phyloP scores from a whole-genome alignment of 2,888 invertebrate genomes.

The Megaustenia siamemsis region DNA sequence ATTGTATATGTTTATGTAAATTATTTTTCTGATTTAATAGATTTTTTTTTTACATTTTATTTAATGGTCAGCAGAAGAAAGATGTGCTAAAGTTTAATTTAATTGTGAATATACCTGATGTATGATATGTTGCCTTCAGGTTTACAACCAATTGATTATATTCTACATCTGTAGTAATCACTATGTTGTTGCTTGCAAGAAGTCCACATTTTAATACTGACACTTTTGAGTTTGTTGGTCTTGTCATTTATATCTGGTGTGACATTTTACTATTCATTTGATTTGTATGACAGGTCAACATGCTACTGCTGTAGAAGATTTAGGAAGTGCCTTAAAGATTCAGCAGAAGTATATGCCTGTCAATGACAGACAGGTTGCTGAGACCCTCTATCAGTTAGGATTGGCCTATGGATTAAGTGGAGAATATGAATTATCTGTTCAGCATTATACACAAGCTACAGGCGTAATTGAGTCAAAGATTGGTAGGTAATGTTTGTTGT shows the following conservation, averaged over 20 bases:
- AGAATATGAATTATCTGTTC: constrained; percentile 89
- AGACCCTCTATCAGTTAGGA: constrained; percentile 91
- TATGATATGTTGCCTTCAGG: neutral
- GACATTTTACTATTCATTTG: constrained; percentile 28
- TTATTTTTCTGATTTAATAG: no score
- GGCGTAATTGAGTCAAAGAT: constrained; percentile 86
- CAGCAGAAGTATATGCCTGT: constrained; percentile 77
- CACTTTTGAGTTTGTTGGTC: no score
- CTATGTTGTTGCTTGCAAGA: no score
- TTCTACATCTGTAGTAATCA: neutral
- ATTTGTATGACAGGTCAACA: constrained; percentile 87
- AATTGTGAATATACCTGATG: no score
- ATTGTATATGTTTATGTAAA: no score
- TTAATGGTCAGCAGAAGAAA: no score
- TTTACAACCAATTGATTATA: neutral
- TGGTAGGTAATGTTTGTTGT: constrained; percentile 60
- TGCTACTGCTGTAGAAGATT: constrained; percentile 90
- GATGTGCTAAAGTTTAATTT: no score
- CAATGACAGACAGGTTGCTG: constrained; percentile 80
- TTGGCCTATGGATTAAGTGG: constrained; percentile 89
- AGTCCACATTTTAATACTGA: no score
- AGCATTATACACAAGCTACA: constrained; percentile 88
- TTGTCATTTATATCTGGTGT: neutral
- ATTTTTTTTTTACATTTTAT: no score
- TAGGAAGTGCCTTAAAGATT: constrained; percentile 84